These are phyloP conservation scores for Motacilla tschutschensis DNA, from an alignment of 2,113 vertebrate species.

Conservation along the genomic window DNA sequence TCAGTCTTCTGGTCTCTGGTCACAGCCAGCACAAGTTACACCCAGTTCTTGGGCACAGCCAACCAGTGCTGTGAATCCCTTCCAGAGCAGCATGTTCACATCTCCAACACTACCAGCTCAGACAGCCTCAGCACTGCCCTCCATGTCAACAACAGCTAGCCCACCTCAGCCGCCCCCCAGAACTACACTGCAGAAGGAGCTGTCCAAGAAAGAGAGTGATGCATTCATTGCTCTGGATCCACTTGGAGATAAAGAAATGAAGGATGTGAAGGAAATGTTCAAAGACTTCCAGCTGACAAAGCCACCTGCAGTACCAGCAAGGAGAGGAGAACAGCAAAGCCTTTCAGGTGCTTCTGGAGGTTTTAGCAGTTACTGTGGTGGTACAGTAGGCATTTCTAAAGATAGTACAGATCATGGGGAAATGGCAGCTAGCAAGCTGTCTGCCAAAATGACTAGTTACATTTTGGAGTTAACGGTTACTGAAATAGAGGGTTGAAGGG, in stretches of 20 bases:
- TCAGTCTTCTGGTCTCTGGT: constrained; percentile 74
- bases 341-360: constrained; percentile 46
- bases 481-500: not conserved
- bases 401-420: constrained; percentile 73
- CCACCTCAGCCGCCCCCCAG: constrained; percentile 84
- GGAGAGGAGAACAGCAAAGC: constrained; percentile 78
- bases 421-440: constrained; percentile 76
- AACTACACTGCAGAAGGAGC: constrained; percentile 71
- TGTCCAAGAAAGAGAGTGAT: constrained; percentile 78
- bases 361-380: constrained; percentile 80
- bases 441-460: constrained; percentile 69
- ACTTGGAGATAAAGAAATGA: constrained; percentile 88
- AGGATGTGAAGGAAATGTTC: constrained; percentile 93
- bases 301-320: constrained; percentile 83
- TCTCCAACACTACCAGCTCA: constrained; percentile 9
- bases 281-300: constrained; percentile 92
- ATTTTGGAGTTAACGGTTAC: not conserved
- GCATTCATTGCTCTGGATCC: constrained; percentile 92
- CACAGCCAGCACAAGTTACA: constrained; percentile 50
- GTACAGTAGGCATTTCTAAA: constrained; percentile 78
- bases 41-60: constrained; percentile 74
- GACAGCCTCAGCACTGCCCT: constrained; percentile 11
- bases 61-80: constrained; percentile 74
- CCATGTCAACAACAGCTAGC: not conserved
- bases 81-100: constrained; percentile 76